These are phyloP conservation scores for Drosophila kambysellisi DNA, from an alignment of 2,888 invertebrate species.

Conservation along the genomic window DNA sequence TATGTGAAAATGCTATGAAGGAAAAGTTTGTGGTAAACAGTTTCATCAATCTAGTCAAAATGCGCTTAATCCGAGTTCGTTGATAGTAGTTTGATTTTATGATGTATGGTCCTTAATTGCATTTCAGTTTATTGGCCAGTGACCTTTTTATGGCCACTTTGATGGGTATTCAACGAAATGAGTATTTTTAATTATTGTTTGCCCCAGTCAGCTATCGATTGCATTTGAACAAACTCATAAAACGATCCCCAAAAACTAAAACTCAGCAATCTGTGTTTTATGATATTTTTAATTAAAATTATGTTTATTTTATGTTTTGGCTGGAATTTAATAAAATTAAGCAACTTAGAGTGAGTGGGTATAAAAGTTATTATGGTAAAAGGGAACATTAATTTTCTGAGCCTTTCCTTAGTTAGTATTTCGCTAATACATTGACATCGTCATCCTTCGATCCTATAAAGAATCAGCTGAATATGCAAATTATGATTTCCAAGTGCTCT, in stretches of 20 bases:
- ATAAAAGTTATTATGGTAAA: background rate
- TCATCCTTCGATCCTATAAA: background rate
- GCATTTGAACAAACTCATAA: background rate
- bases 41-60: conserved; percentile 25
- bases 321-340: background rate
- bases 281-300: background rate
- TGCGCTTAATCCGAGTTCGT: conserved; percentile 18
- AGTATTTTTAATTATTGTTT: background rate
- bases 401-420: background rate
- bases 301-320: background rate
- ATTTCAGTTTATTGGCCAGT: conserved; percentile 6
- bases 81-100: conserved; percentile 54
- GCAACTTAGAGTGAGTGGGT: background rate
- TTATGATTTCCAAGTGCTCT: conserved; percentile 52
- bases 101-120: conserved; percentile 52
- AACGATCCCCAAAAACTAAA: background rate
- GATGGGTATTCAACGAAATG: background rate
- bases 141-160: conserved; percentile 12
- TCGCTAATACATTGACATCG: background rate
- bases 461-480: conserved; percentile 45
- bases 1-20: conserved; percentile 5
- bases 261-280: background rate
- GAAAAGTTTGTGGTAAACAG: conserved; percentile 41
- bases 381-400: background rate
- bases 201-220: background rate